Base-by-base conservation (phyloP, 1,140 invertebrate genomes). In the Stenopsyche tienmushanensis region DNA sequence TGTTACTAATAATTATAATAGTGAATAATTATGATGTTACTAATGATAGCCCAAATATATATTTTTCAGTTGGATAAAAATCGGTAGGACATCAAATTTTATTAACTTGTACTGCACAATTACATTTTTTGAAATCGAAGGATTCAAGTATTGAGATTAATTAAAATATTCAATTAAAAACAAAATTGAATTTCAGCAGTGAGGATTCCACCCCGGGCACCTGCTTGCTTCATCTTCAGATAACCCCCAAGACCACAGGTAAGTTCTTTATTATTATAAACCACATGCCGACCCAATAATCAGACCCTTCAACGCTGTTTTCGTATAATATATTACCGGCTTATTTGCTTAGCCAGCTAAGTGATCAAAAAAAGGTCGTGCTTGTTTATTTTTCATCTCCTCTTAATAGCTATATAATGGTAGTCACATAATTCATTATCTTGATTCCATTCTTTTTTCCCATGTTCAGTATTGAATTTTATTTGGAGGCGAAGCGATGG, bases 231-330 rank as follows among this genome's bases (percentile, higher is more conserved):
- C 47, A 18, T 13, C n/a, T 1, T 50, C 10, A 3, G 2, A 50
- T 3, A 20, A 3, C 20, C 47, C 47, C 44, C 5, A 15, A 47
- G 49, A 52, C 17, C 23, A 52, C 49, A 39, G 53, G 53, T 57
- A 57, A 57, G 29, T 57, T 57, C 53, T 57, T 57, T 42, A 57
- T 57, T 57, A 57, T 57, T 41, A 39, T 39, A n/a, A 25, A 24
- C 52, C 52, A 2, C 53, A 41, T 39, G 29, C 29, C 53, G 53
- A 24, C 29, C 21, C 53, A 57, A 57, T 57, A 57, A 57, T 57
- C 53, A 41, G 53, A 18, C 53, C 53, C 53, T 57, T 57, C 53
- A 41, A 57, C 53, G 53, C 53, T 41, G 53, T 41, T 39, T 39
- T 57, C 53, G 8, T 39, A 57, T 41, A 57, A 34, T 57, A 39